Evolutionary conservation across 2,113 vertebrate species (phyloP), one percentile per base, ranked within the genome.

Genomic region (Xerus inauris): DNA sequence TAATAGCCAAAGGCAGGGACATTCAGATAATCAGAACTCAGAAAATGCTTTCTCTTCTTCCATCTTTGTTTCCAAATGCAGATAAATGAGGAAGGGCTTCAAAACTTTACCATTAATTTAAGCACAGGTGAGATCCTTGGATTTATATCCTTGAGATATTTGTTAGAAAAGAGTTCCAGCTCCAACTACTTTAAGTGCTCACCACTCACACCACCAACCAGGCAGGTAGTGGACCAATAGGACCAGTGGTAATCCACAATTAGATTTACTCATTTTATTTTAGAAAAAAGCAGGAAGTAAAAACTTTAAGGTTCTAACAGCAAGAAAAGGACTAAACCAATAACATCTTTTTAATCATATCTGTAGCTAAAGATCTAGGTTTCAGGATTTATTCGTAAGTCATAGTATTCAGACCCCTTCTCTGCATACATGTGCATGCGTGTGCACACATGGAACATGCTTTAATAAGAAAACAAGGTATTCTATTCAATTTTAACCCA

Each of bases 341-440:
- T 35, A 16, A 8, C 59, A 73, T 93, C 38, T 94, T 83, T 93
- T 89, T 73, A 89, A 95, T 65, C 45, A 3, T 51, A 71, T 49
- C 64, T 79, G 1, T 45, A 24, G 38, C 69, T 80, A 30, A 76
- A 83, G 59, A 79, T 45, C 14, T 12, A 17, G 20, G 54, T 40
- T 94, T 35, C 28, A 89, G 40, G 69, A n/a, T 93, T 95, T 86
- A 87, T 89, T 91, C 79, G 95, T 75, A 85, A 94, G 45, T 81
- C 26, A 54, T 6, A 10, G 51, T 79, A 35, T 93, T 54, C 57
- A 42, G 26, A 35, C 6, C 26, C 16, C 45, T 28, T 73, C 32
- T 42, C 79, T 67, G 57, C 38, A 8, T 42, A 16, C 24, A 30
- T 38, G 19, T 17, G 12, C 40, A 47, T 35, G 30, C 4, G 0